phyloP scores from a whole-genome alignment of 2,113 vertebrate species.

The Greenwoodochromis staneri region DNA sequence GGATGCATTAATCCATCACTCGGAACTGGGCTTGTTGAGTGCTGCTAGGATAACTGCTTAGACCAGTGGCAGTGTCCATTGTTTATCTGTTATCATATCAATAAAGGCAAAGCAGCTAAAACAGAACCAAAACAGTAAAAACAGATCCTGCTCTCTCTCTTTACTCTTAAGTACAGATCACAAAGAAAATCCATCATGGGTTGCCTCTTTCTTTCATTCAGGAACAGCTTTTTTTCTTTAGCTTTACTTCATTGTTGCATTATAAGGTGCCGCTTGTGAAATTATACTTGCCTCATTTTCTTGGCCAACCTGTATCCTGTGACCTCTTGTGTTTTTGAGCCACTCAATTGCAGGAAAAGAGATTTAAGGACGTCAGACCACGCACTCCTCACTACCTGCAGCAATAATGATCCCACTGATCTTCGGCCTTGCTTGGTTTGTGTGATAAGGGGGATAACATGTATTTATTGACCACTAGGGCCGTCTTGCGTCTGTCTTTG shows the following conservation, averaged over 20 bases:
- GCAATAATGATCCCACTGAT: background rate
- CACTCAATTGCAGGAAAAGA: background rate
- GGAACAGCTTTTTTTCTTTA: background rate
- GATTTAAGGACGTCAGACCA: background rate
- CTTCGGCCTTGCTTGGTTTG: background rate
- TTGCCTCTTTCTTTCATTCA: background rate
- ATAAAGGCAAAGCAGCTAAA: background rate
- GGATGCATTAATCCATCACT: background rate
- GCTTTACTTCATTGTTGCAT: background rate
- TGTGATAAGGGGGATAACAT: background rate
- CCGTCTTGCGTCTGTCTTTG: background rate
- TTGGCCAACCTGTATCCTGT: background rate
- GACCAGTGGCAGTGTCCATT: background rate
- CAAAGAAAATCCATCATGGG: background rate
- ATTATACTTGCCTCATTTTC: background rate
- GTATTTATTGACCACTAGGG: background rate
- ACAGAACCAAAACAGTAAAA: background rate
- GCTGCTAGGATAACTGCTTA: background rate
- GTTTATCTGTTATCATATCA: background rate
- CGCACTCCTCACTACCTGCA: background rate
- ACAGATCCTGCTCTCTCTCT: background rate
- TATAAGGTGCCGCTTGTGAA: background rate
- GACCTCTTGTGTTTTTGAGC: background rate
- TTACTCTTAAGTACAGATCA: background rate
- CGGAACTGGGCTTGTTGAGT: background rate